Percentiles rank a stretch among this genome's conserved stretches.
Evolutionary conservation across 2,888 invertebrate genomes (phyloP).

Genomic region (Drosophila ustulata): DNA sequence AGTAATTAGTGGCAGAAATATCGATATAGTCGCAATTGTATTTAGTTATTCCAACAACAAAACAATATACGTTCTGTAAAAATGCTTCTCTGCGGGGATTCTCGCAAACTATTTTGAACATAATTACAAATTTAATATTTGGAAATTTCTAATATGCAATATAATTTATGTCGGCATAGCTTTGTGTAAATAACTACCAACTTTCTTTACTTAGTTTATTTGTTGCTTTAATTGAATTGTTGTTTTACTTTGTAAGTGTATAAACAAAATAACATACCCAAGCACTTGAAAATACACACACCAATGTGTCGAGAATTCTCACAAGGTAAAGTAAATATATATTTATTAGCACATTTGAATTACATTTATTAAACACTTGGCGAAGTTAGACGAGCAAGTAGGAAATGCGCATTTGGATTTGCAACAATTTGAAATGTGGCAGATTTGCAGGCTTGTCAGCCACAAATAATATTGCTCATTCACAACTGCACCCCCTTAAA

Average conservation of each 20-base stretch:
- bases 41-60: neutral
- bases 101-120: neutral
- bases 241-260: neutral
- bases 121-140: neutral
- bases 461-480: conserved; percentile 52
- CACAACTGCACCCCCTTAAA: conserved; percentile 62
- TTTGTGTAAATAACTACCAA: neutral
- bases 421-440: conserved; percentile 57
- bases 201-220: neutral
- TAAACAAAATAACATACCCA: neutral
- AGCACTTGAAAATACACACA: neutral
- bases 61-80: neutral
- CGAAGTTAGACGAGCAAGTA: neutral
- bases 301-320: neutral
- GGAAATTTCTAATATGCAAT: no score
- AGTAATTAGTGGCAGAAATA: neutral
- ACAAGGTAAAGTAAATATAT: neutral
- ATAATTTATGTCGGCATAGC: neutral
- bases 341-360: conserved; percentile 11
- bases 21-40: neutral
- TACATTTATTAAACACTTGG: conserved; percentile 9
- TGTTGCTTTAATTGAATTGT: neutral
- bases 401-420: conserved; percentile 28
- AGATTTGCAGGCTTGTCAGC: conserved; percentile 69
- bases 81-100: neutral